phyloP scores from a whole-genome alignment of 2,797 vertebrate genomes.

The Neosalanx taihuensis region DNA sequence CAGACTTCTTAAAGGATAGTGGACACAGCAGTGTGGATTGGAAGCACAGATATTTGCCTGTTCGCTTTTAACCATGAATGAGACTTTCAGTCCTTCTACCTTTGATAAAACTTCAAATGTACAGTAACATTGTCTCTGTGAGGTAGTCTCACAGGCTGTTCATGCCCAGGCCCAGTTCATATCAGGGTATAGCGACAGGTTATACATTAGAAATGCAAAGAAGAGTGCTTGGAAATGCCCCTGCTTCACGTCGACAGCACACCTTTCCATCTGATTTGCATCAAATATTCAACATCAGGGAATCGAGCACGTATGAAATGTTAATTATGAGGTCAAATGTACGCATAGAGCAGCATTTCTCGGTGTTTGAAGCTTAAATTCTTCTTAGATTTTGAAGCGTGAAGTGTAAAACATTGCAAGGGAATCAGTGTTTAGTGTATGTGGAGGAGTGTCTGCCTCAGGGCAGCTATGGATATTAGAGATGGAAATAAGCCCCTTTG shows the following conservation, averaged over 20 bases:
- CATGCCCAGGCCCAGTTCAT: constrained; percentile 11
- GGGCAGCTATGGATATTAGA: neutral
- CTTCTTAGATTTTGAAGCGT: neutral
- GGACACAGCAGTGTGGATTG: constrained; percentile 42
- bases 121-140: neutral
- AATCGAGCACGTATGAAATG: neutral
- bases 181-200: constrained; percentile 7
- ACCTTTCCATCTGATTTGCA: constrained; percentile 22
- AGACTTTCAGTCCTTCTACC: no score
- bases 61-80: constrained; percentile 5
- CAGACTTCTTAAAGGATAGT: constrained; percentile 43
- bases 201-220: constrained; percentile 18
- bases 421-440: neutral
- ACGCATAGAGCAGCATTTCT: neutral
- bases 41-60: constrained; percentile 9
- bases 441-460: neutral
- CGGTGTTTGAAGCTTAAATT: constrained; percentile 18
- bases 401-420: neutral
- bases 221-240: constrained; percentile 10
- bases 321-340: constrained; percentile 9
- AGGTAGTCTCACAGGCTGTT: neutral
- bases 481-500: constrained; percentile 11
- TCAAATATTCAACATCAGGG: neutral
- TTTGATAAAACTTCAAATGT: neutral
- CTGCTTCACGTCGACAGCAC: constrained; percentile 11